These are phyloP conservation scores for Zoanthus sansibaricus DNA, from an alignment of 92 coral and sea anemone genomes.

Conservation along the genomic window DNA sequence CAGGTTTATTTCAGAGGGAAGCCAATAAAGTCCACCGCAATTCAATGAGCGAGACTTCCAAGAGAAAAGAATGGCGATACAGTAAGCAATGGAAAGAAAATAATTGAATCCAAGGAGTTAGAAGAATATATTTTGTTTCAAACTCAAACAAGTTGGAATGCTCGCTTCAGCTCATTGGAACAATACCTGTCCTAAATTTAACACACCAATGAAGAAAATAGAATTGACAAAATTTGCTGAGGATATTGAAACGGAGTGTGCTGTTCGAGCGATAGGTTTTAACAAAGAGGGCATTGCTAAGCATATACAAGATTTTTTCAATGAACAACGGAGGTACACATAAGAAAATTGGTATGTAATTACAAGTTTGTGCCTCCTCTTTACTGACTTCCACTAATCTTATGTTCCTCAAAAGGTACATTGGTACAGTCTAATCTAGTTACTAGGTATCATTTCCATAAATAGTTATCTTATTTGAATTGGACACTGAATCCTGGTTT, in stretches of 20 bases:
- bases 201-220: slow-evolving; percentile 38
- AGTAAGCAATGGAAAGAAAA: too few species aligned
- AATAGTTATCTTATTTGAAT: too few species aligned
- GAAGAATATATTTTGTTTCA: slow-evolving; percentile 8
- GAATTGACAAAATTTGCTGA: slow-evolving; percentile 50
- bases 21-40: too few species aligned
- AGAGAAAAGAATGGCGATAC: too few species aligned
- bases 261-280: slow-evolving; percentile 44
- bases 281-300: slow-evolving; percentile 53
- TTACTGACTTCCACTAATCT: too few species aligned
- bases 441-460: too few species aligned
- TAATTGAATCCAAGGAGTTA: too few species aligned
- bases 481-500: too few species aligned
- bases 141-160: slow-evolving; percentile 43
- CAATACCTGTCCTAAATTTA: slow-evolving; percentile 54
- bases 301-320: slow-evolving; percentile 54
- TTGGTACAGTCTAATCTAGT: too few species aligned
- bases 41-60: too few species aligned
- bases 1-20: too few species aligned
- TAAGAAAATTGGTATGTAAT: slow-evolving; percentile 13
- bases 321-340: slow-evolving; percentile 59
- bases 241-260: slow-evolving; percentile 55
- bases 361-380: slow-evolving; percentile 39
- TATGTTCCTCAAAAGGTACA: too few species aligned
- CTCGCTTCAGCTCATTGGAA: slow-evolving; percentile 52